Evolutionary conservation across 2,113 vertebrate genomes (phyloP).

Genomic region (Aldabrachelys gigantea): DNA sequence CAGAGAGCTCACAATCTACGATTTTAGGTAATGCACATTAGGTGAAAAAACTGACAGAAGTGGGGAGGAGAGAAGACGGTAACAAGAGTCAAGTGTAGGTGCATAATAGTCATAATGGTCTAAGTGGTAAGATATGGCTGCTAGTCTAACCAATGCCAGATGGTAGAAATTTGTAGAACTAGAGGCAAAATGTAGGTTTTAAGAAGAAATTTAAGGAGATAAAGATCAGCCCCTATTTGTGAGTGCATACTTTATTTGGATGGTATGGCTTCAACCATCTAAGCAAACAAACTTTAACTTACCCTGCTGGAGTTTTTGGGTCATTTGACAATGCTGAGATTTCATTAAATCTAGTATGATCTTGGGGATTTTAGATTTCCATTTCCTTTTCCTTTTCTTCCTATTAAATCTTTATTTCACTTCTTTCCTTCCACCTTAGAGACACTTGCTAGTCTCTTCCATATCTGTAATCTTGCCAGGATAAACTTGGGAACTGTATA

Average conservation of each 20-base stretch:
- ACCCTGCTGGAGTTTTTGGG: background rate
- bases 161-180: background rate
- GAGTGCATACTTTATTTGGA: background rate
- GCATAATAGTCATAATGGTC: background rate
- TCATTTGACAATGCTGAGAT: background rate
- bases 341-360: background rate
- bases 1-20: no score
- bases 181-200: background rate
- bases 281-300: background rate
- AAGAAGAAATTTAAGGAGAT: background rate
- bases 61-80: background rate
- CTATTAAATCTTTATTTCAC: background rate
- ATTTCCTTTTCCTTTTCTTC: background rate
- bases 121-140: background rate
- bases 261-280: background rate
- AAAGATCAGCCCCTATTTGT: background rate
- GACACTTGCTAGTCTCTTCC: background rate
- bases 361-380: background rate
- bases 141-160: slow-evolving; percentile 15
- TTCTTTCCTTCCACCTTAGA: background rate
- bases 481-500: background rate
- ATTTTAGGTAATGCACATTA: background rate
- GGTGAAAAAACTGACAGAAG: background rate
- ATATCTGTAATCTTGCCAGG: background rate
- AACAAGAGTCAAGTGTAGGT: background rate